Percentiles rank a stretch among this genome's conserved stretches.
These are phyloP conservation scores for Panagrolaimus sp. DNA, from an alignment of 1,140 invertebrate genomes.

Conservation along the genomic window DNA sequence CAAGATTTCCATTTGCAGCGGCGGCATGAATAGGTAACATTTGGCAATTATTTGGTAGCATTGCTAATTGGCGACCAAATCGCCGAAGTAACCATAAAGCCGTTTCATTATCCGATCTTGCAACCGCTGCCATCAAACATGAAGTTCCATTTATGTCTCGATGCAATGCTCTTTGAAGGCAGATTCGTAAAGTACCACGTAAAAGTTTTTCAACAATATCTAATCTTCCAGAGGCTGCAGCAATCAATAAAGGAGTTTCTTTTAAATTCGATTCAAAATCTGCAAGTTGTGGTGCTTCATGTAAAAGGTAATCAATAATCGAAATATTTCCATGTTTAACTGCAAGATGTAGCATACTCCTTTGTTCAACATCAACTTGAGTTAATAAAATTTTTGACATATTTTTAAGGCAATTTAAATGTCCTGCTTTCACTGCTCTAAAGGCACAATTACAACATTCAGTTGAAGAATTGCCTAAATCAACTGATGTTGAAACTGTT, in stretches of 20 bases:
- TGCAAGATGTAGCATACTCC: conserved; percentile 15
- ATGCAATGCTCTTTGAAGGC: conserved; percentile 13
- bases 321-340: conserved; percentile 10
- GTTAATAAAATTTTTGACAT: neutral
- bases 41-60: conserved; percentile 1
- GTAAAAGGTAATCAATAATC: conserved; percentile 11
- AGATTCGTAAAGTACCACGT: neutral
- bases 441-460: conserved; percentile 16
- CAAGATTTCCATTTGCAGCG: conserved; percentile 16
- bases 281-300: conserved; percentile 1
- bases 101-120: conserved; percentile 7
- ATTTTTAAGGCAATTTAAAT: conserved; percentile 1
- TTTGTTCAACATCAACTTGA: conserved; percentile 7
- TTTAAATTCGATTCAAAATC: conserved; percentile 1
- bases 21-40: conserved; percentile 15
- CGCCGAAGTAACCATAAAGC: conserved; percentile 1
- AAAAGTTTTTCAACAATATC: neutral
- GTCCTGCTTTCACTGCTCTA: conserved; percentile 1
- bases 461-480: neutral
- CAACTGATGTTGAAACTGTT: neutral
- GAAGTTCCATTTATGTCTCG: conserved; percentile 5
- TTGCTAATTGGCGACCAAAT: neutral
- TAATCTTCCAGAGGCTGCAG: neutral
- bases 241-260: conserved; percentile 11
- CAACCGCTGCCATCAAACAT: conserved; percentile 9